Evolutionary conservation across 2,113 vertebrate genomes (phyloP), one percentile per base, ranked within the genome.

Genomic region (Guaruba guarouba): DNA sequence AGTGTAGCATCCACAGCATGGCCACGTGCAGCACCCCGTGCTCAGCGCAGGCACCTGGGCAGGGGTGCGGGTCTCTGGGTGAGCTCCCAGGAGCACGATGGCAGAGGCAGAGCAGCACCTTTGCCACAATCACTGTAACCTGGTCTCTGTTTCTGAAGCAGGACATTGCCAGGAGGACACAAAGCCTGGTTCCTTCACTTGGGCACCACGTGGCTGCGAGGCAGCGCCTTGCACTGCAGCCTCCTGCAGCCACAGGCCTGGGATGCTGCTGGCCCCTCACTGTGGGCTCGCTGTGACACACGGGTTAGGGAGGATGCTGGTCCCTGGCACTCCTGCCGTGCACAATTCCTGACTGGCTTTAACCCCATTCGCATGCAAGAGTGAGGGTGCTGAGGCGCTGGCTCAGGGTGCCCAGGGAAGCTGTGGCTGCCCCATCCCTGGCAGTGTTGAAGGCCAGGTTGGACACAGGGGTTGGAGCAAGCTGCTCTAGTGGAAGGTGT

Each of bases 301-400:
- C 0, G 4, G 31, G 13, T 5, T 8, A 20, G 33, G 8, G 57
- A 6, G 5, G 0, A 1, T 1, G 2, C 37, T 9, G 18, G 46
- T 10, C 48, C 1, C 55, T 0, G 20, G 22, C 61, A 19, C 4
- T 28, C 44, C 78, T 5, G 46, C 25, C 6, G 41, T 0, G 17
- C 39, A 4, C 10, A 54, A 7, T 3, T 55, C 54, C 54, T 33
- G 54, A 33, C 14, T 7, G 37, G 1, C 10, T 14, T 43, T 52
- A 31, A 24, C 23, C 3, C 14, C 55, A 18, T 2, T 5, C 8
- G 6, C 49, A 1, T 0, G 41, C 33, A 20, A 33, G 22, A 13
- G n/a, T 0, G 2, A 33, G 35, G 51, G 54, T 1, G 41, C 49
- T 20, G 54, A 33, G 54, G 31, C 3, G 7, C 54, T 57, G 31